Evolutionary conservation across 1,140 invertebrate genomes (phyloP).

Genomic region (Aphelinus certus): DNA sequence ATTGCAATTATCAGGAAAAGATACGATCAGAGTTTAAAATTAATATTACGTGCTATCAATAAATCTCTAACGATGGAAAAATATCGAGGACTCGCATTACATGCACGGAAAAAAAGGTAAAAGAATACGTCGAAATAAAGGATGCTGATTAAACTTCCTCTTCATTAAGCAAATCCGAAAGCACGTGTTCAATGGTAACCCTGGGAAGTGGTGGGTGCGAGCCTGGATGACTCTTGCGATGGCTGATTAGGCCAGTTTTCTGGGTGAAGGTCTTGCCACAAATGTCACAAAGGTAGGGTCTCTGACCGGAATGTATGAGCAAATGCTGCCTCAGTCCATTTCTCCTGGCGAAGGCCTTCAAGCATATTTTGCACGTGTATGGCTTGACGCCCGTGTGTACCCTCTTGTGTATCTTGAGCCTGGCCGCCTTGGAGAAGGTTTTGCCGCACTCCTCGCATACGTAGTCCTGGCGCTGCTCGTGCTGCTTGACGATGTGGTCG

Average conservation of each 20-base stretch:
- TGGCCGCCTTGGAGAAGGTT: conserved; percentile 67
- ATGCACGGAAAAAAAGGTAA: no score
- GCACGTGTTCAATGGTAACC: conserved; percentile 61
- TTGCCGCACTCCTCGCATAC: conserved; percentile 71
- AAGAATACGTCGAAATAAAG: no score
- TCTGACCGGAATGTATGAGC: conserved; percentile 82
- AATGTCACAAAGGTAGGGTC: conserved; percentile 83
- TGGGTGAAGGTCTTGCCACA: conserved; percentile 82
- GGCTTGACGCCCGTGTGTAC: conserved; percentile 72
- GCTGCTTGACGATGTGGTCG: conserved; percentile 65
- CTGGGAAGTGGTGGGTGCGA: conserved; percentile 59
- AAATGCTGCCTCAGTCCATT: conserved; percentile 71
- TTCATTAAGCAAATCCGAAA: conserved; percentile 47
- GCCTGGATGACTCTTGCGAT: conserved; percentile 71
- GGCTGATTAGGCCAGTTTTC: conserved; percentile 72
- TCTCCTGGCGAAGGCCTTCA: conserved; percentile 66
- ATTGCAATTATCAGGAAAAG: no score
- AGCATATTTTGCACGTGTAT: conserved; percentile 71
- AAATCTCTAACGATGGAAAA: no score
- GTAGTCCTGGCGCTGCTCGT: conserved; percentile 60
- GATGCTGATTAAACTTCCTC: background rate
- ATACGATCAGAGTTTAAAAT: no score
- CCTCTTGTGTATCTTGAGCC: conserved; percentile 71
- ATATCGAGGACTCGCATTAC: no score
- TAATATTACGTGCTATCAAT: no score